Base-by-base conservation (phyloP, 2,113 vertebrate species). In the Phalacrocorax carbo region DNA sequence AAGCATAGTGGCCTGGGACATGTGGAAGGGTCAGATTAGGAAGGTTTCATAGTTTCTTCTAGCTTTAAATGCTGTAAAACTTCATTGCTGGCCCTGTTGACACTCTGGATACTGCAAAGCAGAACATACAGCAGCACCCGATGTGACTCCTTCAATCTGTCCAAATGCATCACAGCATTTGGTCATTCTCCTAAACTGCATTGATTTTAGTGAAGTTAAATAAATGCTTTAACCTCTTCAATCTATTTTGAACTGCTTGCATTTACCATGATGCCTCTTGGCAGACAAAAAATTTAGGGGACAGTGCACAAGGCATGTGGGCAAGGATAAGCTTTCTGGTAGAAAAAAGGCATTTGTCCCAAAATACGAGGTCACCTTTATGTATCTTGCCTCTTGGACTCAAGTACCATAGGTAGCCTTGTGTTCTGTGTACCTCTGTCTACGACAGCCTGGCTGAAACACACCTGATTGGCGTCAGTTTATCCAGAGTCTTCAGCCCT, bases 41-140 rank as follows among this genome's bases (percentile, higher is more conserved):
- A 82, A 78, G n/a, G 78, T 85, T 88, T 87, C 52, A 34, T 89
- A 84, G 89, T 91, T 30, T 61, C 84, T 89, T 52, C 44, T 84
- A n/a, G 44, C 32, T 86, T 86, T 55, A 75, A 87, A 73, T 75
- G 36, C 57, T 71, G 3, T 91, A 84, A 93, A 82, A 94, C 57
- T 84, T 94, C 84, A 78, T 91, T 94, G 77, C 52, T 87, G 52
- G 16, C 25, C 40, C 65, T 68, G 11, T 62, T 91, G 72, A 46
- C 65, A 77, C 25, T 78, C 40, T 69, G 49, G 34, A 29, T 72
- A 29, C 23, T 70, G 65, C 15, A 48, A 38, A 42, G 55, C 4
- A 13, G 68, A 82, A 65, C 27, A 38, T n/a, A 25, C 7, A 65
- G 68, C 61, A 81, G 26, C 23, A 29, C 61, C 29, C 9, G 30